These are phyloP conservation scores for Equus quagga DNA, from an alignment of 2,113 vertebrate species.

Conservation along the genomic window DNA sequence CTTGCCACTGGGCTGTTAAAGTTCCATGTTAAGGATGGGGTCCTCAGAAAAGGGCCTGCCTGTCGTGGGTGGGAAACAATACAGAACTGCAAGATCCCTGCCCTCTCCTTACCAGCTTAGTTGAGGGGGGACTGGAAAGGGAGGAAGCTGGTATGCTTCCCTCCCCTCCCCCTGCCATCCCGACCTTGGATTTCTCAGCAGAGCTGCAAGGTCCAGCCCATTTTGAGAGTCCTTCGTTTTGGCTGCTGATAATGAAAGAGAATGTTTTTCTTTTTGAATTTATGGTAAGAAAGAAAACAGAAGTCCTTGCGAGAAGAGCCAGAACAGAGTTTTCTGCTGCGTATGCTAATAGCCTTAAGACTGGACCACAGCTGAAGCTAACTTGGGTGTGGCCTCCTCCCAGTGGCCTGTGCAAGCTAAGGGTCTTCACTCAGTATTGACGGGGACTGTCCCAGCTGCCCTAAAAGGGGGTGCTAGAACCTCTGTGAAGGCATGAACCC, in stretches of 20 bases:
- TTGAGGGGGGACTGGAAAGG: background rate
- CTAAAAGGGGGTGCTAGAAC: background rate
- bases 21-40: background rate
- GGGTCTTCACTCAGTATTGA: background rate
- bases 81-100: conserved; percentile 14
- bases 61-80: background rate
- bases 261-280: conserved; percentile 70
- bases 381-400: conserved; percentile 39
- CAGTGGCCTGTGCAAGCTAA: background rate
- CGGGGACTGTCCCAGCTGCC: background rate
- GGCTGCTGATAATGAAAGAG: conserved; percentile 63
- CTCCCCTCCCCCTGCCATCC: background rate
- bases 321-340: conserved; percentile 65
- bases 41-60: background rate
- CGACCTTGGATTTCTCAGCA: conserved; percentile 23
- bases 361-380: conserved; percentile 43
- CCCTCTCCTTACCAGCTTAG: background rate
- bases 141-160: background rate
- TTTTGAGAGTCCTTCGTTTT: conserved; percentile 49
- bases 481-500: background rate
- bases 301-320: conserved; percentile 76
- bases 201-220: conserved; percentile 34
- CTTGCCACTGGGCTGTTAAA: background rate
- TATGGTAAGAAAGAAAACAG: conserved; percentile 74
- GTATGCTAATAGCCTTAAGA: conserved; percentile 67